Conservation (phyloP, 2,113 vertebrate genomes). For the Centropus bengalensis region DNA sequence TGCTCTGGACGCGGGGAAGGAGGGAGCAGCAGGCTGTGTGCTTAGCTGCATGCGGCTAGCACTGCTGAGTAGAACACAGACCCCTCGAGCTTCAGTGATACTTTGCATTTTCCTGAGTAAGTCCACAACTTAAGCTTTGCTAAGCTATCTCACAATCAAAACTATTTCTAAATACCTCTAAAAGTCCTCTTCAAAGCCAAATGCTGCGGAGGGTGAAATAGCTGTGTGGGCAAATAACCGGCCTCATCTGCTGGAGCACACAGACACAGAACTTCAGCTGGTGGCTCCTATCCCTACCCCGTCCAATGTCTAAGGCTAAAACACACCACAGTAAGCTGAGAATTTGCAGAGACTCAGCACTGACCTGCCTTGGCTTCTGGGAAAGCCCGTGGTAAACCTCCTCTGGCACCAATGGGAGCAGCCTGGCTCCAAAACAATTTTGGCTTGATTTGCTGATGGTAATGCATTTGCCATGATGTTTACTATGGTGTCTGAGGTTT, state of each 20-base stretch:
- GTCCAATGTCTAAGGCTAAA: neutral
- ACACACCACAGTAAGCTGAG: fast-evolving
- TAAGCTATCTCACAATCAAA: neutral
- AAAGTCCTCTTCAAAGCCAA: neutral
- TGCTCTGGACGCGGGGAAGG: neutral
- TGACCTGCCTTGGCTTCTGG: neutral
- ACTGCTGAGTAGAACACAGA: neutral
- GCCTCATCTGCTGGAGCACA: neutral
- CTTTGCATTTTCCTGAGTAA: neutral
- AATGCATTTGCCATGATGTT: neutral
- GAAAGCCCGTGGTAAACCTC: neutral
- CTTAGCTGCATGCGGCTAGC: neutral
- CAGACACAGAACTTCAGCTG: neutral
- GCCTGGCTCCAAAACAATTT: neutral
- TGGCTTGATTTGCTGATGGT: neutral
- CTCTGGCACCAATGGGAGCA: neutral
- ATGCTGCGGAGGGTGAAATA: neutral
- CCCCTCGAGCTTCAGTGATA: neutral
- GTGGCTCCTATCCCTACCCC: neutral
- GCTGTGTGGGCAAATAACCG: neutral
- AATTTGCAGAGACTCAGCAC: neutral
- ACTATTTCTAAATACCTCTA: neutral
- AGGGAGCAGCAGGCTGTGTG: neutral
- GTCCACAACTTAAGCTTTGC: neutral
- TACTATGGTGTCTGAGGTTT: neutral